Conservation (phyloP, 2,888 invertebrate species). For the Dicroscelio sp. region DNA sequence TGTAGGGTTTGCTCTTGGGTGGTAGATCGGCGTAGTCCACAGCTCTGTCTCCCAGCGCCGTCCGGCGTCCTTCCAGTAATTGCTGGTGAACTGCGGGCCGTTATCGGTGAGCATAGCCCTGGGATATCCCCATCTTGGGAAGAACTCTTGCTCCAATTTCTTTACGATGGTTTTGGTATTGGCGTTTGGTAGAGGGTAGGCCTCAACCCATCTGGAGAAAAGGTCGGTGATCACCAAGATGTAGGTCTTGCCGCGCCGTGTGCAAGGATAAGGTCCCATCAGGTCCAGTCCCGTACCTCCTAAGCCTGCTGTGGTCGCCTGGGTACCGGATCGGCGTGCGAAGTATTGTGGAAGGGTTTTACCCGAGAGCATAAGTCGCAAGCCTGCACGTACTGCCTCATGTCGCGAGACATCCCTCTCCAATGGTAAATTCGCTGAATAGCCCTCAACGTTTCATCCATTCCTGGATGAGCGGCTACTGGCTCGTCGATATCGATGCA, state of each 20-base stretch:
- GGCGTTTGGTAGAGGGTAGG: too few relatives aligned
- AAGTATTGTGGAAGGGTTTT: conserved; percentile 28
- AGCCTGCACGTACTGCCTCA: conserved; percentile 51
- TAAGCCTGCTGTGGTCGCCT: conserved; percentile 19
- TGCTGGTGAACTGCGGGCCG: conserved; percentile 63
- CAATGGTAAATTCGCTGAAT: conserved; percentile 56
- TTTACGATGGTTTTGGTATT: background rate
- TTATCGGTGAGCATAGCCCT: conserved; percentile 62
- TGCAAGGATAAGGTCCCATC: conserved; percentile 77
- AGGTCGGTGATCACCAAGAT: conserved; percentile 81
- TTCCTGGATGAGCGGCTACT: conserved; percentile 78
- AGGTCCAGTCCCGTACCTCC: conserved; percentile 60
- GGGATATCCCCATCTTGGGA: conserved; percentile 24
- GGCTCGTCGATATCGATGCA: conserved; percentile 52
- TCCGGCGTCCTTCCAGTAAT: background rate
- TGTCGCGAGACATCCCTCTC: conserved; percentile 34
- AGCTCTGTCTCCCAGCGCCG: conserved; percentile 34
- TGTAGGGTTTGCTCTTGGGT: conserved; percentile 68
- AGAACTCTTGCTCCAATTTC: background rate
- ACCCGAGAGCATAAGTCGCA: conserved; percentile 51
- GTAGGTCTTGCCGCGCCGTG: conserved; percentile 40
- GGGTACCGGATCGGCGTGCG: background rate
- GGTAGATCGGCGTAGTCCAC: conserved; percentile 75
- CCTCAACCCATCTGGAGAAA: conserved; percentile 83
- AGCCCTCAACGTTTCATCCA: conserved; percentile 74